phyloP scores from a whole-genome alignment of 2,797 vertebrate species.

The Cynopterus sphinx region DNA sequence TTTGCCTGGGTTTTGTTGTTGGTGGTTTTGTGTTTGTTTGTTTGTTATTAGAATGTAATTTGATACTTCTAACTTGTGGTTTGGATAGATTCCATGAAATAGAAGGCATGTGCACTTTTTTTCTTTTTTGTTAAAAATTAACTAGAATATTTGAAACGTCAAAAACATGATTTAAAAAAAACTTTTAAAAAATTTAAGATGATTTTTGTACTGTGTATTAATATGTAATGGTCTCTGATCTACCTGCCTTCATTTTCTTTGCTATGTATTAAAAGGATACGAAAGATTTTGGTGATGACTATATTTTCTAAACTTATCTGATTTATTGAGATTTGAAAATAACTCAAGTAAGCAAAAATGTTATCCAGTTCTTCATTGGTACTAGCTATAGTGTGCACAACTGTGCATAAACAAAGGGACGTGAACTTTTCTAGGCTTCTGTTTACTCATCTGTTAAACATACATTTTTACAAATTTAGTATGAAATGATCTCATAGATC shows the following conservation, averaged over 20 bases:
- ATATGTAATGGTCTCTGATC: background rate
- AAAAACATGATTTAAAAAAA: constrained; percentile 33
- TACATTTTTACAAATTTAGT: background rate
- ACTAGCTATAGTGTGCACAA: too few relatives aligned
- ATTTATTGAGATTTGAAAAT: background rate
- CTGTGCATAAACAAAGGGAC: background rate
- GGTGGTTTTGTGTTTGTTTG: constrained; percentile 10
- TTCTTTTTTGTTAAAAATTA: constrained; percentile 31
- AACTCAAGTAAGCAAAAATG: background rate
- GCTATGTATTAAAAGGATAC: background rate
- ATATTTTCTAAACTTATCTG: background rate
- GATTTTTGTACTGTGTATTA: background rate
- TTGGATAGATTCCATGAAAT: constrained; percentile 47
- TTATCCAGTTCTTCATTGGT: background rate
- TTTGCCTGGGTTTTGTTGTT: constrained; percentile 43
- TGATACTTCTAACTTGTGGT: constrained; percentile 53
- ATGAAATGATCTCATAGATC: background rate
- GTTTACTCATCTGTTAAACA: background rate
- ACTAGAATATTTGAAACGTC: background rate
- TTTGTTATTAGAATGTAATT: constrained; percentile 56
- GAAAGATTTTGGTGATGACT: background rate
- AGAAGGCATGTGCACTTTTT: background rate
- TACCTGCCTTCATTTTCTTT: background rate
- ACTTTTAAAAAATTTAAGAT: background rate
- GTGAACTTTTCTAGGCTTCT: background rate